These are phyloP conservation scores for Balanococcus diminutus DNA, from an alignment of 2,888 invertebrate genomes.

Conservation along the genomic window DNA sequence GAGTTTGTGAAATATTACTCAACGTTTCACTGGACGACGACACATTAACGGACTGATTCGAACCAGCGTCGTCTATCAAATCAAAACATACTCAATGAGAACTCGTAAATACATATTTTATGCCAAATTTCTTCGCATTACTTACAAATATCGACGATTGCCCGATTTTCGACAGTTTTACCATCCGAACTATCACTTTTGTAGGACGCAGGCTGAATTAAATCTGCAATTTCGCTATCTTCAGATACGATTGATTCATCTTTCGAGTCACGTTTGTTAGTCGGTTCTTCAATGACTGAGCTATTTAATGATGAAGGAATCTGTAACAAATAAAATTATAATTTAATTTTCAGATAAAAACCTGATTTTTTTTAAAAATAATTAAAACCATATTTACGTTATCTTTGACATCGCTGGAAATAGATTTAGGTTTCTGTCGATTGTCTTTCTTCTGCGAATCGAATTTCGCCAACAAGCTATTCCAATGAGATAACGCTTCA, in stretches of 20 bases:
- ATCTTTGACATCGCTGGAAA: constrained; percentile 25
- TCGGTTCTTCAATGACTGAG: not conserved
- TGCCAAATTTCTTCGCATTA: not conserved
- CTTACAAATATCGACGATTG: not conserved
- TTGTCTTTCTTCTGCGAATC: constrained; percentile 63
- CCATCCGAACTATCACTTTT: not conserved
- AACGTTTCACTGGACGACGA: constrained; percentile 28
- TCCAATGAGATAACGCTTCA: constrained; percentile 77
- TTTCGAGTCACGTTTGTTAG: not conserved
- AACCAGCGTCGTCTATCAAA: not conserved
- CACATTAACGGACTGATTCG: not conserved
- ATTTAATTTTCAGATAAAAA: not conserved
- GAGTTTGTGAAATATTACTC: not conserved
- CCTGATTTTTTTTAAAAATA: not conserved
- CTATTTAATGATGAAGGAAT: not conserved
- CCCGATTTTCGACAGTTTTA: not conserved
- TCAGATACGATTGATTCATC: not conserved
- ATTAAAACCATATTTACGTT: not conserved
- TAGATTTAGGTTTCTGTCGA: constrained; percentile 59
- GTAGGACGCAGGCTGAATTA: not conserved
- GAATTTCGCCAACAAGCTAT: constrained; percentile 63
- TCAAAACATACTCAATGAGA: not conserved
- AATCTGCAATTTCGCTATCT: not conserved
- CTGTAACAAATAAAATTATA: not conserved
- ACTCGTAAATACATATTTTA: not conserved